Percentiles rank a stretch among this genome's conserved stretches.
These are phyloP conservation scores for Sebastes jordani DNA, from an alignment of 2,797 vertebrate species.

Conservation along the genomic window DNA sequence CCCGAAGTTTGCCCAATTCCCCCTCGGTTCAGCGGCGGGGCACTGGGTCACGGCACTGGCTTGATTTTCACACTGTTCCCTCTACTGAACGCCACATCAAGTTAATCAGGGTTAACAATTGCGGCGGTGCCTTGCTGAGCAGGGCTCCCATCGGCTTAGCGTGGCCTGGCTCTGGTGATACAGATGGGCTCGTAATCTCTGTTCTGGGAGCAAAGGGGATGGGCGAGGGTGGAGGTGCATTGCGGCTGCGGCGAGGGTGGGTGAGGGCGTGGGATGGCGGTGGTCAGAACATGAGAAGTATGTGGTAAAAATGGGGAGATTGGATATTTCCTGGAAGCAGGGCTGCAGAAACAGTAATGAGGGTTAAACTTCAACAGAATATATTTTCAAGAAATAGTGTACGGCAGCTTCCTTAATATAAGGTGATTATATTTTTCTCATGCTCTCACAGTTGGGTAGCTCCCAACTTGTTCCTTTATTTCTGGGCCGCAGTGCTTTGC, in stretches of 20 bases:
- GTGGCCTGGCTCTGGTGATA: constrained; percentile 62
- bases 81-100: constrained; percentile 78
- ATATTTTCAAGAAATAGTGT: neutral
- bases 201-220: constrained; percentile 34
- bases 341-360: neutral
- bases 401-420: neutral
- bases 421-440: neutral
- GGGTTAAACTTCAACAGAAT: neutral
- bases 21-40: constrained; percentile 80
- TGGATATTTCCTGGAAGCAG: neutral
- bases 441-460: neutral
- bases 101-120: constrained; percentile 88
- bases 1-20: constrained; percentile 66
- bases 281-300: neutral
- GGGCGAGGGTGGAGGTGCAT: constrained; percentile 26
- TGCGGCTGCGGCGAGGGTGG: neutral
- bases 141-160: constrained; percentile 78
- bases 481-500: neutral
- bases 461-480: neutral
- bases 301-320: neutral
- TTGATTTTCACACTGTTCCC: constrained; percentile 86
- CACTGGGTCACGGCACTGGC: constrained; percentile 81
- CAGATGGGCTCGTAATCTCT: constrained; percentile 82
- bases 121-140: constrained; percentile 72
- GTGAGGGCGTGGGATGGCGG: neutral